phyloP scores from a whole-genome alignment of 2,797 vertebrate species.

The Pseudochromis fuscus region DNA sequence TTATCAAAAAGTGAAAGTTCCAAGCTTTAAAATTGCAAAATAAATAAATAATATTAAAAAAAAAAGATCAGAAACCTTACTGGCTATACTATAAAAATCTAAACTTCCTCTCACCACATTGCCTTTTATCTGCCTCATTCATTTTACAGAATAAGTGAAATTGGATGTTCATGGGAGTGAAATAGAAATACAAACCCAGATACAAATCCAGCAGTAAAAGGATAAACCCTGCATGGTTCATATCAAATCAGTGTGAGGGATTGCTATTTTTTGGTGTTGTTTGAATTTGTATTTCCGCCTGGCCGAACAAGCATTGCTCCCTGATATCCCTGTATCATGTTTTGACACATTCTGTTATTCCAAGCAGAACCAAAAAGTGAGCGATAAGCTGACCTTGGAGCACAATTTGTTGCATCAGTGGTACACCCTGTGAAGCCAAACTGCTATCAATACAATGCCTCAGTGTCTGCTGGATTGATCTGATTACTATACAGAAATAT shows the following conservation, averaged over 20 bases:
- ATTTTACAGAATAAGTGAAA: slow-evolving; percentile 37
- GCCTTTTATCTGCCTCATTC: slow-evolving; percentile 24
- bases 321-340: slow-evolving; percentile 63
- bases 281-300: slow-evolving; percentile 65
- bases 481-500: slow-evolving; percentile 29
- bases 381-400: slow-evolving; percentile 61
- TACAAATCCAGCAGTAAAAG: slow-evolving; percentile 49
- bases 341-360: slow-evolving; percentile 66
- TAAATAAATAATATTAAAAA: too few species aligned
- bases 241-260: slow-evolving; percentile 61
- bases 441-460: slow-evolving; percentile 18
- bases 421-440: slow-evolving; percentile 37
- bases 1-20: too few species aligned
- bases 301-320: slow-evolving; percentile 46
- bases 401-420: slow-evolving; percentile 42
- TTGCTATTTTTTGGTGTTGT: slow-evolving; percentile 41
- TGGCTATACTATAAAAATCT: too few species aligned
- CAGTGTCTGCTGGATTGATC: slow-evolving; percentile 13
- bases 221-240: slow-evolving; percentile 58
- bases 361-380: slow-evolving; percentile 48
- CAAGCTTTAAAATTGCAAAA: too few species aligned
- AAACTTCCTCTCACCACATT: not conserved
- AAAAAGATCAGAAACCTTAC: too few species aligned
- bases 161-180: slow-evolving; percentile 33
- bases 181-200: slow-evolving; percentile 26